phyloP scores from a whole-genome alignment of 2,113 vertebrate genomes.

The Gadus chalcogrammus region DNA sequence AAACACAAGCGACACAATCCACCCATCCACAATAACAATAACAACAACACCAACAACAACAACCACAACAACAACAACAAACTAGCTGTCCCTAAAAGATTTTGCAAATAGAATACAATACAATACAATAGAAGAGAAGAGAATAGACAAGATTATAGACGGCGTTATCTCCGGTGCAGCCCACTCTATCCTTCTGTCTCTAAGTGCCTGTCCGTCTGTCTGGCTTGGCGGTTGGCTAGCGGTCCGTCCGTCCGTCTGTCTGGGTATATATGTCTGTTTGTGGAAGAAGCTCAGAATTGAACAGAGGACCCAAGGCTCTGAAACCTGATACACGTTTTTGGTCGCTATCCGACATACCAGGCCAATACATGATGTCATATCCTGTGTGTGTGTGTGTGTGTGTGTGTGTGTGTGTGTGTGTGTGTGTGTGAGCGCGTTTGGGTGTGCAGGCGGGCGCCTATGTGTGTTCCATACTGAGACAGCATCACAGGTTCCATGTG shows the following conservation, averaged over 20 bases:
- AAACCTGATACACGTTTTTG: conserved; percentile 49
- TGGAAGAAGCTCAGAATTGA: conserved; percentile 28
- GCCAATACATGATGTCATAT: conserved; percentile 36
- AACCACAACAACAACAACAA: no score
- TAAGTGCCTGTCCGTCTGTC: no score
- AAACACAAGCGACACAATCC: no score
- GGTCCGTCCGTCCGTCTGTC: no score
- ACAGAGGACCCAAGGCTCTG: conserved; percentile 26
- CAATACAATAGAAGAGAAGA: background rate
- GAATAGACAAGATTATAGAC: background rate
- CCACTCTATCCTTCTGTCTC: no score
- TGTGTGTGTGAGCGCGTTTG: background rate
- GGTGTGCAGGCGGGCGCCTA: background rate
- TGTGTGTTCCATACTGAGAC: background rate
- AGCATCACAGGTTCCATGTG: no score
- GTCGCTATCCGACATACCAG: conserved; percentile 33
- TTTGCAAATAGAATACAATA: background rate
- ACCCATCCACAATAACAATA: no score
- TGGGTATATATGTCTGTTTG: conserved; percentile 6
- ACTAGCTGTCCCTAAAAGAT: background rate
- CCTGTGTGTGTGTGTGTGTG: conserved; percentile 23
- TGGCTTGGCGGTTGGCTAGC: background rate
- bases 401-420: conserved; percentile 5
- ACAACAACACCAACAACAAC: no score
- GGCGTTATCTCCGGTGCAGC: no score